phyloP scores from a whole-genome alignment of 2,797 vertebrate genomes.

The Channa striata region DNA sequence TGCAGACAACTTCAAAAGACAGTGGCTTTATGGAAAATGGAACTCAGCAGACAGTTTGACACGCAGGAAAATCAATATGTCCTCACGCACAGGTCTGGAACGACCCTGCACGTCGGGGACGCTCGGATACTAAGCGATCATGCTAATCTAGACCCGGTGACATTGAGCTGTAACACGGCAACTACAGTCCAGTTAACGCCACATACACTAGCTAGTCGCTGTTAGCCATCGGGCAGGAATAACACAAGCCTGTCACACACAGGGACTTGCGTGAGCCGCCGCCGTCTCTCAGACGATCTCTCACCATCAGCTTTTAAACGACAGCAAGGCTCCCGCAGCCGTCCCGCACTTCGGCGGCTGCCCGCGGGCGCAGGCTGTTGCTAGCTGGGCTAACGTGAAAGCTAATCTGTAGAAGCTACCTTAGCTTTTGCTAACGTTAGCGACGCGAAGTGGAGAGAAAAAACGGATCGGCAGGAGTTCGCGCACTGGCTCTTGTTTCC shows the following conservation, averaged over 20 bases:
- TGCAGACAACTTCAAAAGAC: slow-evolving; percentile 16
- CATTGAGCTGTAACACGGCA: slow-evolving; percentile 37
- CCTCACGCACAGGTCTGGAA: not conserved
- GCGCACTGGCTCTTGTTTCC: not conserved
- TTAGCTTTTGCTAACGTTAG: slow-evolving; percentile 49
- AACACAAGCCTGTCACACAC: not conserved
- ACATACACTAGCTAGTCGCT: slow-evolving; percentile 37
- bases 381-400: slow-evolving; percentile 46
- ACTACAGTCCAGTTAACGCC: slow-evolving; percentile 38
- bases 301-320: not conserved
- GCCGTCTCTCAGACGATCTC: not conserved
- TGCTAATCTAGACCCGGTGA: slow-evolving; percentile 39
- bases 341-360: slow-evolving; percentile 5
- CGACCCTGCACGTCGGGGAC: not conserved
- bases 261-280: not conserved
- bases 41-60: not conserved
- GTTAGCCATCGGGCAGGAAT: slow-evolving; percentile 30
- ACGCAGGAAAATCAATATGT: not conserved
- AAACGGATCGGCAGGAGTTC: not conserved
- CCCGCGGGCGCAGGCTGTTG: slow-evolving; percentile 17
- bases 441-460: slow-evolving; percentile 29
- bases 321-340: too few species aligned
- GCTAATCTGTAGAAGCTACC: slow-evolving; percentile 52
- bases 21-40: not conserved
- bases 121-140: slow-evolving; percentile 1